Conservation (phyloP, 2,888 invertebrate species). For the Amblyjoppa fuscipennis region DNA sequence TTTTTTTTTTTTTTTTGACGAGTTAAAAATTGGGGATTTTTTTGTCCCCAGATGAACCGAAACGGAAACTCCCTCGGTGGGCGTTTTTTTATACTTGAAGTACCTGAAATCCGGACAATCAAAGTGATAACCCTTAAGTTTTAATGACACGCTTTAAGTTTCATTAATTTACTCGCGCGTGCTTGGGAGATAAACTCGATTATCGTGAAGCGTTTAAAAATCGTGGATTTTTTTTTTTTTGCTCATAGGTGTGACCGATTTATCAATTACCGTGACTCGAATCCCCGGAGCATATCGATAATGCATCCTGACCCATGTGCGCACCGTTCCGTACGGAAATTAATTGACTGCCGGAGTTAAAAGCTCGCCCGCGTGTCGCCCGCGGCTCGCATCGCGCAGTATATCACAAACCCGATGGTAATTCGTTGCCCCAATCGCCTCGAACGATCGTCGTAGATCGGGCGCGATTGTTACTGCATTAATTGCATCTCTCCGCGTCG, state of each 20-base stretch:
- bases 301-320: background rate
- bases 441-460: conserved; percentile 47
- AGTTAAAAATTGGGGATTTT: too few relatives aligned
- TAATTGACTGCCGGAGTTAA: conserved; percentile 43
- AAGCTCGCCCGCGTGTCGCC: conserved; percentile 11
- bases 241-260: conserved; percentile 11
- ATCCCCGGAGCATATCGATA: conserved; percentile 1
- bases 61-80: too few relatives aligned
- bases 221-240: background rate
- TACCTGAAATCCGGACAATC: too few relatives aligned
- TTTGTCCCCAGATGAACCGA: too few relatives aligned
- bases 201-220: background rate
- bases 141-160: too few relatives aligned
- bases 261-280: conserved; percentile 2
- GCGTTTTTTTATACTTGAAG: too few relatives aligned
- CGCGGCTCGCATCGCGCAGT: conserved; percentile 3
- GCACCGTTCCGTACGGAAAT: conserved; percentile 6
- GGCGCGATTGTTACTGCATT: conserved; percentile 53
- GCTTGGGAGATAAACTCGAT: too few relatives aligned
- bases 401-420: background rate
- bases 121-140: too few relatives aligned
- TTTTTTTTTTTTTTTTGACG: too few relatives aligned
- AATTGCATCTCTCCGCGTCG: conserved; percentile 39
- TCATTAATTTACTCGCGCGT: too few relatives aligned
- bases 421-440: conserved; percentile 24